Percentiles rank a stretch among this genome's conserved stretches.
Evolutionary conservation across 64 coral and sea anemone genomes (phyloP).

Genomic region (Montipora sp.): DNA sequence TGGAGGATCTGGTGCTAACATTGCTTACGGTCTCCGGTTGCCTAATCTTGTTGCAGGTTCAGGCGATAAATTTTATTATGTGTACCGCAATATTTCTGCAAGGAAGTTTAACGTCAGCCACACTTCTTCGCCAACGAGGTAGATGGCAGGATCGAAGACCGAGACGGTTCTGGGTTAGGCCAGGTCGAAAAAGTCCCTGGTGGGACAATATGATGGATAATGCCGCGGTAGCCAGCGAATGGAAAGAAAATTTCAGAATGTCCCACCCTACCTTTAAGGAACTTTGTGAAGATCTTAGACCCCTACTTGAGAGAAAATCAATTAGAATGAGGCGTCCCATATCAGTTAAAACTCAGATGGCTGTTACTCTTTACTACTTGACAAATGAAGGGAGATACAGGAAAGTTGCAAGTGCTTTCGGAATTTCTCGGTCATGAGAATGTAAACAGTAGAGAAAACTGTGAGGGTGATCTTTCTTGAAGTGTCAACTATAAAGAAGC

Average conservation of each 20-base stretch:
- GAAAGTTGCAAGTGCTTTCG: no score
- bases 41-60: no score
- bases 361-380: no score
- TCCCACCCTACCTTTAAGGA: background rate
- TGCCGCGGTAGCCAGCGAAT: background rate
- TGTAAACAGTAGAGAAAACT: slow-evolving; percentile 1
- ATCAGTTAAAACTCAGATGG: background rate
- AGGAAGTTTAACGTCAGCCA: no score
- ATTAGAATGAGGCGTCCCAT: slow-evolving; percentile 4
- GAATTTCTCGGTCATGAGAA: no score
- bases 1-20: no score
- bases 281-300: slow-evolving; percentile 16
- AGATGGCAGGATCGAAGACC: slow-evolving; percentile 26
- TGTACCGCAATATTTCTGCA: no score
- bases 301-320: background rate
- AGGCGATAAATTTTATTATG: no score
- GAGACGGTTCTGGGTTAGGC: slow-evolving; percentile 24
- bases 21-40: no score
- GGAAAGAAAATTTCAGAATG: slow-evolving; percentile 40
- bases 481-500: background rate
- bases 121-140: no score
- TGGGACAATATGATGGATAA: background rate
- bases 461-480: background rate
- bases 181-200: slow-evolving; percentile 17
- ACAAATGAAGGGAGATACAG: no score